Evolutionary conservation across 1,140 invertebrate genomes (phyloP).

Genomic region (Chionoecetes opilio): DNA sequence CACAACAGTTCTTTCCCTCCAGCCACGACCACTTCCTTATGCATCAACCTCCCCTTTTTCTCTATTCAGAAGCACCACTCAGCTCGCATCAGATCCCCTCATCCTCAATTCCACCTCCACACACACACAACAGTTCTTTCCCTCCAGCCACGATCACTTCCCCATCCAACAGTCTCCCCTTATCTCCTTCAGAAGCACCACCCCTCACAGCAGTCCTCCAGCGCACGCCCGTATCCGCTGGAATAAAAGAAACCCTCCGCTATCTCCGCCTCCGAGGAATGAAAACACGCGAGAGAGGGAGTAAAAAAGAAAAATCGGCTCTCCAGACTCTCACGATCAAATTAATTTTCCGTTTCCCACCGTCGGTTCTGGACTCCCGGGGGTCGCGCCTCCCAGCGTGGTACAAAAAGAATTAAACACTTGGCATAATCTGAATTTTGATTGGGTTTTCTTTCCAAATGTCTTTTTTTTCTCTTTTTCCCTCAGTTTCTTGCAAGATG

Average conservation of each 20-base stretch:
- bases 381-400: not conserved
- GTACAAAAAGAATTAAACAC: not conserved
- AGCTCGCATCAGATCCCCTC: too few relatives aligned
- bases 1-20: too few relatives aligned
- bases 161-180: too few relatives aligned
- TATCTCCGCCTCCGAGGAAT: not conserved
- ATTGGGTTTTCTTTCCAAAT: not conserved
- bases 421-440: constrained; percentile 7
- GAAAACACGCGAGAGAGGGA: not conserved
- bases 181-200: too few relatives aligned
- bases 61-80: too few relatives aligned
- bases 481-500: not conserved
- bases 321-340: not conserved
- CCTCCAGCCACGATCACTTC: too few relatives aligned
- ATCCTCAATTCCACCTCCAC: too few relatives aligned
- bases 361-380: not conserved
- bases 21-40: too few relatives aligned
- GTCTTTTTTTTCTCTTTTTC: not conserved
- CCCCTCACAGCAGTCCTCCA: too few relatives aligned
- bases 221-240: too few relatives aligned
- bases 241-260: not conserved
- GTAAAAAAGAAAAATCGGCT: not conserved
- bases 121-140: too few relatives aligned
- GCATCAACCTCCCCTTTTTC: too few relatives aligned
- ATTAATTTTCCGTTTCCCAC: constrained; percentile 20